A percentile compares a stretch with the other conserved stretches of the same genome.
These are phyloP conservation scores for Pelagia noctiluca DNA, from an alignment of 30 jellyfish, hydroid and myxozoan genomes.

Conservation along the genomic window DNA sequence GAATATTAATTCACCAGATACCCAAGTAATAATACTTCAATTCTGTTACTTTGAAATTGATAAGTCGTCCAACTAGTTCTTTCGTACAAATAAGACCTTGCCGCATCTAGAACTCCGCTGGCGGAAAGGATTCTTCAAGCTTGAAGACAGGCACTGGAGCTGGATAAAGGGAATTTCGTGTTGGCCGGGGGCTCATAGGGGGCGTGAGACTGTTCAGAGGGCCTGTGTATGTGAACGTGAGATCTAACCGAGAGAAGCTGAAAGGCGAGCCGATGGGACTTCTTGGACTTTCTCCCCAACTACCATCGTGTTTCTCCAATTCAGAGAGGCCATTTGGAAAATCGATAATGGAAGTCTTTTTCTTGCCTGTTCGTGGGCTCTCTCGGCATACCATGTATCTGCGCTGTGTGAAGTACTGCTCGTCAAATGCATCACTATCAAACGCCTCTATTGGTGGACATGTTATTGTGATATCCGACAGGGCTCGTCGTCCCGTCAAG, in stretches of 20 bases:
- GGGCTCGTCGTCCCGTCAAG: conserved; percentile 65
- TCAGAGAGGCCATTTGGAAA: conserved; percentile 58
- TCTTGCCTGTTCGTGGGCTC: conserved; percentile 50
- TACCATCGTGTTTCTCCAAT: conserved; percentile 21
- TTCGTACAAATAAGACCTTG: neutral
- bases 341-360: conserved; percentile 46
- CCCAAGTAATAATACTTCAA: too few species aligned
- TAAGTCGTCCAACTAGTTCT: too few species aligned
- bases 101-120: conserved; percentile 39
- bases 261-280: conserved; percentile 53
- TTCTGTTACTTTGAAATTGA: too few species aligned
- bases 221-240: conserved; percentile 41
- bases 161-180: conserved; percentile 42
- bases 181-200: conserved; percentile 51
- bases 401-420: conserved; percentile 51
- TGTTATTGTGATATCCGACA: conserved; percentile 64
- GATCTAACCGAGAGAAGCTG: conserved; percentile 41
- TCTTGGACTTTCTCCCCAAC: conserved; percentile 50
- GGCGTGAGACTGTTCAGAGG: conserved; percentile 67
- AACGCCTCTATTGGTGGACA: conserved; percentile 66
- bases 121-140: conserved; percentile 65
- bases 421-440: conserved; percentile 7
- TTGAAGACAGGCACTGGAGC: conserved; percentile 56
- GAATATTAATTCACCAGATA: too few species aligned
- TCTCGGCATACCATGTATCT: conserved; percentile 64